Base-by-base conservation (phyloP, 1,140 invertebrate species). In the Hypothenemus hampei region DNA sequence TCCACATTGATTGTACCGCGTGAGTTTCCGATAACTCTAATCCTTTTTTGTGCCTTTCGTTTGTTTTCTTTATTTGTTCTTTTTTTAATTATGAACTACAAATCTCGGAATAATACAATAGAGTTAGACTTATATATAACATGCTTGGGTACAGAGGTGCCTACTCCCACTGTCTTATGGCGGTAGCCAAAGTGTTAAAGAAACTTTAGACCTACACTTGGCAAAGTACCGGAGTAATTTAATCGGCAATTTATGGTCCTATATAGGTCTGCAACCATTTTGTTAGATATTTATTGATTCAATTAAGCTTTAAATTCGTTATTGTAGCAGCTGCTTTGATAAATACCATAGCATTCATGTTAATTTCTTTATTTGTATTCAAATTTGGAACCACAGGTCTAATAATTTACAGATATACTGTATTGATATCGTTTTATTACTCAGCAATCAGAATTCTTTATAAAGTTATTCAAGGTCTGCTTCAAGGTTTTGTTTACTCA, bases 261-360 rank as follows among this genome's bases (percentile, higher is more conserved):
- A 55, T 20, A 10, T 55, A 4, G 21, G 23, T 5, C 36, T 54
- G 5, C 51, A 54, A 20, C 43, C 39, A 2, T 54, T 54, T 24
- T 33, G n/a, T 31, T 29, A 43, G 51, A 22, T 54, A 54, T 29
- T 24, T 54, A 15, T 54, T 36, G 16, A 45, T 31, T 13, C 22
- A 15, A 11, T 46, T 54, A 2, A 43, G 51, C 22, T 35, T 54
- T 4, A 54, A 54, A 29, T 23, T 20, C 15, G 44, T 47, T 26
- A 4, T 54, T 29, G 15, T 46, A 11, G 24, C n/a, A 2, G 20
- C 29, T 4, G 37, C 37, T 15, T 10, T 54, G 3, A 36, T 45
- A 3, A 54, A 54, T 16, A 36, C 15, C 21, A 8, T 46, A 7
- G 23, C 44, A 3, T 54, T 54, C 20, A 29, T 41, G 16, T 20